These are phyloP conservation scores for Elephantulus edwardii DNA, from an alignment of 2,113 vertebrate species.

Conservation along the genomic window DNA sequence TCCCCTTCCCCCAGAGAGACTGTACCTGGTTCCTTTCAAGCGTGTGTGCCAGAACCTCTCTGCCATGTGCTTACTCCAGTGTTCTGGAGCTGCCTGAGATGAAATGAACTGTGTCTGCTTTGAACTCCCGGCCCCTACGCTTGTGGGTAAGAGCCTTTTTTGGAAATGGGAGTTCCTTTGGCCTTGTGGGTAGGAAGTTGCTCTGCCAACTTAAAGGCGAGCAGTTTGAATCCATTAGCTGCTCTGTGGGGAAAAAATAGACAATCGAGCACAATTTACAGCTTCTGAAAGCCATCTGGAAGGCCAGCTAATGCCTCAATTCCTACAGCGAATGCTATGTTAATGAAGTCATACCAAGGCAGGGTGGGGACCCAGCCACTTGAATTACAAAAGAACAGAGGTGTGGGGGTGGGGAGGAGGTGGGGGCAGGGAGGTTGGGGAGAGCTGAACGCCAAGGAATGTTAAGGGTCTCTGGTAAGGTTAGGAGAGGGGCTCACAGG, in stretches of 20 bases:
- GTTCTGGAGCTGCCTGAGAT: background rate
- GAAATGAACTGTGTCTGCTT: background rate
- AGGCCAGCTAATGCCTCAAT: no score
- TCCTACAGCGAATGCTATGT: no score
- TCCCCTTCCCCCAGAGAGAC: background rate
- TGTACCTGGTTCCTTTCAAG: background rate
- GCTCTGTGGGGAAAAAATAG: no score
- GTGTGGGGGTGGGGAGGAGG: no score
- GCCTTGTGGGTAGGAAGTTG: no score
- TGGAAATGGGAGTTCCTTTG: background rate
- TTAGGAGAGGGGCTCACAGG: background rate
- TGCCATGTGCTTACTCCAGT: rapidly evolving
- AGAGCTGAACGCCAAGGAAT: background rate
- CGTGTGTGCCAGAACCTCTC: background rate
- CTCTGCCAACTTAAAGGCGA: no score
- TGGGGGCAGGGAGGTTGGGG: no score
- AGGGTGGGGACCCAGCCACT: background rate
- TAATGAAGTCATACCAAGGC: background rate
- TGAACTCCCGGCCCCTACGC: background rate
- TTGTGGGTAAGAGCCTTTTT: background rate
- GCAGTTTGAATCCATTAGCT: no score
- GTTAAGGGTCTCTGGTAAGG: background rate
- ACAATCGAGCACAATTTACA: no score
- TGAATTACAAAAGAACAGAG: background rate
- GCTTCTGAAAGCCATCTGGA: no score